A percentile compares a stretch with the other conserved stretches of the same genome.
phyloP scores from a whole-genome alignment of 2,888 invertebrate genomes.

The Sicus ferrugineus region DNA sequence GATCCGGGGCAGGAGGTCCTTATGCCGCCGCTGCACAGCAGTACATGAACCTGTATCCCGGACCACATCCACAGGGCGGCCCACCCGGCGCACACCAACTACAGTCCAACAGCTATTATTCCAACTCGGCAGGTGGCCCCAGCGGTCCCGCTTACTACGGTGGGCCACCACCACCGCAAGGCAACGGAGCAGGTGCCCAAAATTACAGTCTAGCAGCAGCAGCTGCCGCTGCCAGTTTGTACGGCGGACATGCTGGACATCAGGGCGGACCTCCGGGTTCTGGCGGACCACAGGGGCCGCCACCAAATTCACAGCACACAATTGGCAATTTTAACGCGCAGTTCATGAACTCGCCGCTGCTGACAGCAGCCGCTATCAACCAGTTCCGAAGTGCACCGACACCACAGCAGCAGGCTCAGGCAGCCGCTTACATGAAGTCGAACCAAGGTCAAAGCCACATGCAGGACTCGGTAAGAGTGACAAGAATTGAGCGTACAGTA shows the following conservation, averaged over 20 bases:
- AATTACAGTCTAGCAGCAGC: slow-evolving; percentile 61
- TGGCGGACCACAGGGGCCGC: slow-evolving; percentile 54
- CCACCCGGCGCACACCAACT: slow-evolving; percentile 58
- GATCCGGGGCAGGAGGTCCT: slow-evolving; percentile 52
- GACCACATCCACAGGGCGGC: slow-evolving; percentile 56
- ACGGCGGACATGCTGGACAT: slow-evolving; percentile 59
- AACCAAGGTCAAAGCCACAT: slow-evolving; percentile 63
- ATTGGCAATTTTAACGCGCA: slow-evolving; percentile 67
- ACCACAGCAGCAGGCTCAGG: slow-evolving; percentile 51
- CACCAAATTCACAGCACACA: slow-evolving; percentile 61
- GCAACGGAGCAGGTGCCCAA: slow-evolving; percentile 59
- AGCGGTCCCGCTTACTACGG: slow-evolving; percentile 59
- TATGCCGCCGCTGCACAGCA: slow-evolving; percentile 59
- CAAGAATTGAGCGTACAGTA: not conserved
- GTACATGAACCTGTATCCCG: slow-evolving; percentile 63
- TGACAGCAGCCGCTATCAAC: slow-evolving; percentile 68
- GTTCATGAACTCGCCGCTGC: slow-evolving; percentile 71
- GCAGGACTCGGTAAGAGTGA: slow-evolving; percentile 63
- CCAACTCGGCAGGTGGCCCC: slow-evolving; percentile 63
- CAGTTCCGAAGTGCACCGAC: slow-evolving; percentile 64
- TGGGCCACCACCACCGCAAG: slow-evolving; percentile 58
- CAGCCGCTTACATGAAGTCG: slow-evolving; percentile 61
- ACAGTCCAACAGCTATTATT: slow-evolving; percentile 64
- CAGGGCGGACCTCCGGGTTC: slow-evolving; percentile 59
- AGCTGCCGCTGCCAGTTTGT: slow-evolving; percentile 58